Base-by-base conservation (phyloP, 2,888 invertebrate species). In the Ichneumon xanthorius region DNA sequence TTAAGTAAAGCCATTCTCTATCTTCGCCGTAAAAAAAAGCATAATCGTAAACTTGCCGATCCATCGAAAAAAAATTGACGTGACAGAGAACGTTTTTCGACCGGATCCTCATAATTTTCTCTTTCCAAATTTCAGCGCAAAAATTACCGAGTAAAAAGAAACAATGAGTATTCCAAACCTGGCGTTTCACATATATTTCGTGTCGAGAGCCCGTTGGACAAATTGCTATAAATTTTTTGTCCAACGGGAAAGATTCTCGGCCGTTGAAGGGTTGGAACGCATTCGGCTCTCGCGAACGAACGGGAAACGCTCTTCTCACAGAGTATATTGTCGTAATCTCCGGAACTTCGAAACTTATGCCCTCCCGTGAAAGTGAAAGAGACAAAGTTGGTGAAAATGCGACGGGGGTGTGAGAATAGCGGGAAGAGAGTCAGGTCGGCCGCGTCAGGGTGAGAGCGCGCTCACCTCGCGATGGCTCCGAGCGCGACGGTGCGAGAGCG, bases 261-360 rank as follows among this genome's bases (percentile, higher is more conserved):
- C 22, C n/a, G 22, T 22, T 3, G 9, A 55, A 55, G 22, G 22
- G 19, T 22, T 19, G n/a, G 11, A 48, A 3, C 4, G 16, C 45
- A 16, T 48, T 48, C 16, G 45, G 4, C 45, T n/a, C 3, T 55
- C 7, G n/a, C 19, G 2, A 71, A 61, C 11, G 22, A 72, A 40
- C 37, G n/a, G 26, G 45, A 19, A 71, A 14, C 22, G 50, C 37
- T 65, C 33, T 6, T 14, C 58, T 65, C 33, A 45, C 22, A 71
- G 63, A 72, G 63, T 72, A 72, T 53, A 71, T 63, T 80, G 50
- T 63, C 40, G 71, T 30, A 26, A 22, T 58, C 11, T 26, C 22
- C 22, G 58, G 58, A 58, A 26, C 72, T 50, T 71, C 26, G 79
- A 55, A 65, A 72, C 72, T 80, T n/a, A 65, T 72, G 72, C 63